Percentiles rank a stretch among this genome's conserved stretches.
phyloP scores from a whole-genome alignment of 2,113 vertebrate species.

The Hydrolagus affinis region DNA sequence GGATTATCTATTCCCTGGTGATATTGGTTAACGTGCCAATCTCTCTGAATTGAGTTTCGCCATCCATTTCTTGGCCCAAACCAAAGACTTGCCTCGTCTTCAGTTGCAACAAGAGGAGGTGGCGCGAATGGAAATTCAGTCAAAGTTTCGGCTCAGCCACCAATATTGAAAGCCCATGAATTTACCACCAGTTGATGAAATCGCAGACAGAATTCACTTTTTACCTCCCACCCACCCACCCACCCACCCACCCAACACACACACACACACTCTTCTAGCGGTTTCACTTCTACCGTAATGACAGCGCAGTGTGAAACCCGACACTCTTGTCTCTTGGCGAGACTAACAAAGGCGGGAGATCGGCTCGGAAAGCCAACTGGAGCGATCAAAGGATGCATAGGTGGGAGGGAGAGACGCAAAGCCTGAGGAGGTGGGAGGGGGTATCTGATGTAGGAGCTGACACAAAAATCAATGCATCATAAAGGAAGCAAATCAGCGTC shows the following conservation, averaged over 20 bases:
- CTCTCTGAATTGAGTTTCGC: not conserved
- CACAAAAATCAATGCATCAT: slow-evolving; percentile 17
- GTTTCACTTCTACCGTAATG: not conserved
- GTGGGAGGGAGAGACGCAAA: not conserved
- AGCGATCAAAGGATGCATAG: not conserved
- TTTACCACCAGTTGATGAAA: not conserved
- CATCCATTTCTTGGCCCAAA: not conserved
- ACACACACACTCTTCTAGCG: no score
- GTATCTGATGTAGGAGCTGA: not conserved
- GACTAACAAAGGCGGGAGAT: not conserved
- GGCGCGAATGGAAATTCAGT: not conserved
- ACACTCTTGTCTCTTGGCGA: not conserved
- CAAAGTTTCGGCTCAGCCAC: not conserved
- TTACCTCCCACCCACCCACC: not conserved
- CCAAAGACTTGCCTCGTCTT: not conserved
- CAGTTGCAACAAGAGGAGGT: not conserved
- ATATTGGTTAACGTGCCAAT: not conserved
- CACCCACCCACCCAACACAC: no score
- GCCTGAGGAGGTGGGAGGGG: not conserved
- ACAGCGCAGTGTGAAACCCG: not conserved
- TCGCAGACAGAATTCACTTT: not conserved
- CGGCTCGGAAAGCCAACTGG: no score
- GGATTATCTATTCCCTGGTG: not conserved
- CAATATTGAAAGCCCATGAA: not conserved
- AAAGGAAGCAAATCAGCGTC: not conserved